Evolutionary conservation across 64 coral and sea anemone species (phyloP), one percentile per base, ranked within the genome.

Genomic region (Dendronephthya gigantea): DNA sequence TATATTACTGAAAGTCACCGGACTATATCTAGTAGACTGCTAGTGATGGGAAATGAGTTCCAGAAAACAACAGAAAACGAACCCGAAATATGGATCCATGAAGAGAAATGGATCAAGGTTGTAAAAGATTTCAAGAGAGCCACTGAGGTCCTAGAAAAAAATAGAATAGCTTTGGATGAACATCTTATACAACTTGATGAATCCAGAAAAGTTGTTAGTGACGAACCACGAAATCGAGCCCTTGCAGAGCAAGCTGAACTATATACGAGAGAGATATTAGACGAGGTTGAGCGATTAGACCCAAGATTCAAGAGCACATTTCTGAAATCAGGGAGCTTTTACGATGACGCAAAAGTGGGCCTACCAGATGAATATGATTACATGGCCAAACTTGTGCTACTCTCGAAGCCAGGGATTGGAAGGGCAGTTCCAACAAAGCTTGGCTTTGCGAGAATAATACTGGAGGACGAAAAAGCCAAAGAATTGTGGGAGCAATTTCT

Each of bases 271-370:
- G 43, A 85, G 55, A 59, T 85, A 31, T 52, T 58, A 23, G 17
- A 49, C 48, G 28, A 85, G 52, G 41, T 45, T 45, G 41, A 45
- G 11, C 41, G 11, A 45, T 15, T 49, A 59, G 83, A 85, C 31
- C 43, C 47, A 51, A 85, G 83, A 23, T 85, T 85, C 50, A 85
- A 59, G 50, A 85, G 48, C 83, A 85, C 83, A 32, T 85, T 85
- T 14, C 83, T 85, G 48, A 22, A 50, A 50, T 85, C 83, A 0
- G 83, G 83, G 7, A 85, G 83, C 27, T 85, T 85, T 50, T 85
- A 85, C 50, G 83, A 85, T 22, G 83, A 85, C 25, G 48, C 25
- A 9, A 85, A 85, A 23, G 83, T 85, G 8, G 83, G 49, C 16
- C 10, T 51, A 30, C 83, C 83, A 1, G 45, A 85, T 85, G 83